phyloP scores from a whole-genome alignment of 1,140 invertebrate species.

The Hetaerina americana region DNA sequence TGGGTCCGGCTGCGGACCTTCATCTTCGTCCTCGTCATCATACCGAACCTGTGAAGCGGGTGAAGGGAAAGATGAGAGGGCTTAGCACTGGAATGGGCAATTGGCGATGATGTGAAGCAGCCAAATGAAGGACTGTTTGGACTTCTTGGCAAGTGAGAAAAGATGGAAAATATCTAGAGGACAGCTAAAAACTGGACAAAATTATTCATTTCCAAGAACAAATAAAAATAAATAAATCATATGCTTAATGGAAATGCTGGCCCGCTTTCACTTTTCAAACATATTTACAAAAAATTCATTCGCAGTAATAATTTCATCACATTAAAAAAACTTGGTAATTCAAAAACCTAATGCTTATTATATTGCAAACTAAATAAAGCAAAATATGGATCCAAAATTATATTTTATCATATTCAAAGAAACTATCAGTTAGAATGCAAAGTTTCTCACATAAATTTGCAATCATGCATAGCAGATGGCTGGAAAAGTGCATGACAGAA shows the following conservation, averaged over 20 bases:
- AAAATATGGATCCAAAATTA: neutral
- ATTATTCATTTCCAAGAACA: slow-evolving; percentile 27
- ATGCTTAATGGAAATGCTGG: neutral
- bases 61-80: too few species aligned
- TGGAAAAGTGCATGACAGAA: neutral
- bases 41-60: slow-evolving; percentile 88
- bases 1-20: slow-evolving; percentile 84
- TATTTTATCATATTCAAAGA: neutral
- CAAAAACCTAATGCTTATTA: neutral
- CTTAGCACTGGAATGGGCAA: too few species aligned
- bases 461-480: neutral
- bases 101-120: too few species aligned
- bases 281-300: slow-evolving; percentile 1
- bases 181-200: neutral
- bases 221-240: slow-evolving; percentile 6
- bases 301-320: neutral
- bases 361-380: neutral
- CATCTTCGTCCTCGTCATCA: slow-evolving; percentile 91
- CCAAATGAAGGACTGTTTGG: too few species aligned
- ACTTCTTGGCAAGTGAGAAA: too few species aligned
- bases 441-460: neutral
- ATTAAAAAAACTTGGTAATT: slow-evolving; percentile 14
- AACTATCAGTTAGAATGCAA: neutral
- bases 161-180: neutral
- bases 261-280: slow-evolving; percentile 5